These are phyloP conservation scores for Hylaeus anthracinus DNA, from an alignment of 1,140 invertebrate species.

Conservation along the genomic window DNA sequence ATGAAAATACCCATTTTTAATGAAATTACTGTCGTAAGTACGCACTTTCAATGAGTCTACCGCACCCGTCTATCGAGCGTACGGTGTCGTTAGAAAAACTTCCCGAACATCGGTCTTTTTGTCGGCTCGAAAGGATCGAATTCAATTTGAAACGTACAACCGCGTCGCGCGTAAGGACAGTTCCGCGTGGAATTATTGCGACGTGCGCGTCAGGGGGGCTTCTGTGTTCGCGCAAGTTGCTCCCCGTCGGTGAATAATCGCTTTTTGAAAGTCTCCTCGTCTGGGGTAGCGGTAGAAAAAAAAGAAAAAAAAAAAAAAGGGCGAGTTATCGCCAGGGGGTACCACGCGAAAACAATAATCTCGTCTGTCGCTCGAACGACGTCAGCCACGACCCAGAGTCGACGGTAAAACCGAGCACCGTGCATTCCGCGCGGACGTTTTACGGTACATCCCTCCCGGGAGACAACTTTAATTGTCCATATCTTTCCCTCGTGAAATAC, in stretches of 20 bases:
- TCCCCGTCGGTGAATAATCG: not conserved
- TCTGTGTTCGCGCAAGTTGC: slow-evolving; percentile 3
- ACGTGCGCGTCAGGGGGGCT: not conserved
- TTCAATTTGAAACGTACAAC: too few relatives aligned
- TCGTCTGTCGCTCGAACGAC: not conserved
- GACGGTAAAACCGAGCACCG: slow-evolving; percentile 12
- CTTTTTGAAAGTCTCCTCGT: not conserved
- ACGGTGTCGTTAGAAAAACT: too few relatives aligned
- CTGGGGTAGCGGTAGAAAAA: too few relatives aligned
- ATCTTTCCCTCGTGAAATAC: slow-evolving; percentile 11
- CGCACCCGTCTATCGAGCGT: too few relatives aligned
- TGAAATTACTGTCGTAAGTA: too few relatives aligned
- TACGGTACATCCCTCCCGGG: not conserved
- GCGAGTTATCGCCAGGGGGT: not conserved
- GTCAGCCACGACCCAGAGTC: not conserved
- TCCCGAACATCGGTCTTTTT: too few relatives aligned
- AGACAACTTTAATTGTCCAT: slow-evolving; percentile 22
- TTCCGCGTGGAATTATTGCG: slow-evolving; percentile 8
- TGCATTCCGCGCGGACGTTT: slow-evolving; percentile 8
- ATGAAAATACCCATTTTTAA: too few relatives aligned
- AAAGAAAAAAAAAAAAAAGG: not conserved
- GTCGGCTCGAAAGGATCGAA: too few relatives aligned
- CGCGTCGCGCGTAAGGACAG: not conserved
- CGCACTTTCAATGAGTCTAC: too few relatives aligned
- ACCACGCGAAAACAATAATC: slow-evolving; percentile 33